Evolutionary conservation across 2,888 invertebrate species (phyloP), one percentile per base, ranked within the genome.

Genomic region (Acleris holmiana): DNA sequence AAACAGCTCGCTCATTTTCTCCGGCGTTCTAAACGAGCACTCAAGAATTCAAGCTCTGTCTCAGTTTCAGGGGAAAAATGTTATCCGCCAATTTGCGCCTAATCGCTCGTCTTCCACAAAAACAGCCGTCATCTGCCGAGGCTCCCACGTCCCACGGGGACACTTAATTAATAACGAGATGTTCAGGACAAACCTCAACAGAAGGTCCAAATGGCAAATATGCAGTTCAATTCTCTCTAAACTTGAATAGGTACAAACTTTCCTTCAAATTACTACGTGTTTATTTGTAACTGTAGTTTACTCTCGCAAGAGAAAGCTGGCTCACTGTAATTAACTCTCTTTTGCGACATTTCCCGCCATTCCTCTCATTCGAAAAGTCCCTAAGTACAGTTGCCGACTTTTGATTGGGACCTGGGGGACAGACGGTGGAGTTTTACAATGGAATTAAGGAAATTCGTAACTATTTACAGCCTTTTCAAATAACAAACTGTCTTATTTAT

Each of bases 161-260:
- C 79, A 80, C 75, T 80, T 85, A 85, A 83, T 84, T 86, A 86
- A 83, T 85, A 83, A 83, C 76, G 81, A 82, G 79, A 80, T 35
- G 35, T 15, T 25, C 19, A 25, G 15, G 46, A 57, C 7, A 25
- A 41, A 56, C 35, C 41, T n/a, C 8, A 17, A 51, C 56, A 35
- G 50, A 46, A 57, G 56, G 29, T 41, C 29, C 48, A 21, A 15
- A 55, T 55, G 10, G 3, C 29, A 23, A 23, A 44, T 17, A 25
- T n/a, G 47, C 5, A 15, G 18, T n/a, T 7, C 18, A 25, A 56
- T 8, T 23, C 25, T 55, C 55, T 35, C 35, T 35, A 35, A 35
- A 35, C 35, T 35, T 35, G 35, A 13, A 40, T 58, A n/a, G 23
- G 57, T 51, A 35, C 51, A 23, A 46, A 51, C 13, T 4, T 23